Conservation (phyloP, 1,140 invertebrate species). For the Pentalonia nigronervosa region DNA sequence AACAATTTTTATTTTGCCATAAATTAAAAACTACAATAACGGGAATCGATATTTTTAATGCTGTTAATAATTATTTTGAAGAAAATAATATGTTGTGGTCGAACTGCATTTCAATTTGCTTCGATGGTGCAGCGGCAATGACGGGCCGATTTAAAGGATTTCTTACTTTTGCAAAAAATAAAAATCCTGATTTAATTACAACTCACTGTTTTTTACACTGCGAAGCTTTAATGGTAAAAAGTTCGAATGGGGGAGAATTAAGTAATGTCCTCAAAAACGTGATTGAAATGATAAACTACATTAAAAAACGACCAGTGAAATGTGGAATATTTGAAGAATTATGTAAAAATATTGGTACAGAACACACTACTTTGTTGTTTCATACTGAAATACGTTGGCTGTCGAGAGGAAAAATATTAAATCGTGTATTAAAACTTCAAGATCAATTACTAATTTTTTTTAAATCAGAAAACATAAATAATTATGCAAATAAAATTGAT, state of each 20-base stretch:
- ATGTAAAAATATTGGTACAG: slow-evolving; percentile 8
- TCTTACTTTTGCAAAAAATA: neutral
- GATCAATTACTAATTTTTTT: neutral
- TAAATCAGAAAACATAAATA: no score
- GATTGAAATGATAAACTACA: neutral
- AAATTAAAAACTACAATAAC: no score
- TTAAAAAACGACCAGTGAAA: neutral
- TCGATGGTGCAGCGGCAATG: no score
- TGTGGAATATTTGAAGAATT: neutral
- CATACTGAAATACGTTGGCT: neutral
- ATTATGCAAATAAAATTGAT: no score
- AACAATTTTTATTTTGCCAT: no score
- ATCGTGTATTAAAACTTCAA: neutral
- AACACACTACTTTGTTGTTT: neutral
- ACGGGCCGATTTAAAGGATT: no score
- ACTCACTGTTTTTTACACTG: neutral
- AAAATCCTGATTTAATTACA: neutral
- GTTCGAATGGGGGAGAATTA: neutral
- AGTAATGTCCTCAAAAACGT: neutral
- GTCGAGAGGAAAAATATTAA: neutral
- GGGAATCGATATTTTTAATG: no score
- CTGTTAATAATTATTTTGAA: no score
- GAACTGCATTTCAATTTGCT: no score
- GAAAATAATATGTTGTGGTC: no score
- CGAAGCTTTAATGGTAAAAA: neutral